Evolutionary conservation across 1,140 invertebrate genomes (phyloP).

Genomic region (Mesaphorura yosii): DNA sequence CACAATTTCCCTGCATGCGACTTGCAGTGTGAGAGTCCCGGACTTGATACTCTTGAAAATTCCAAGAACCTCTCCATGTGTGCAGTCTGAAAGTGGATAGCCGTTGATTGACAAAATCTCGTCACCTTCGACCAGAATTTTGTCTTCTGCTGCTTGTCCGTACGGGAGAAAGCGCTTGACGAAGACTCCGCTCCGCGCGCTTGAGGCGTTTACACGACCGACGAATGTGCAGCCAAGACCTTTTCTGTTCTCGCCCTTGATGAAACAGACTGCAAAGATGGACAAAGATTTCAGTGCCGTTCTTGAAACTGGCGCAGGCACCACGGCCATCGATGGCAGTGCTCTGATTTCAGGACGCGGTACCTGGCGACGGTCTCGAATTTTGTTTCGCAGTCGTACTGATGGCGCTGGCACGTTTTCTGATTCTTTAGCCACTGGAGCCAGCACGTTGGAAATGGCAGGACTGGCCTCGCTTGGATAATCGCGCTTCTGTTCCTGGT

Average conservation of each 20-base stretch:
- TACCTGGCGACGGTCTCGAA: slow-evolving; percentile 20
- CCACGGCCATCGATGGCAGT: too few species aligned
- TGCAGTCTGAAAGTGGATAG: slow-evolving; percentile 37
- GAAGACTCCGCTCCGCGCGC: slow-evolving; percentile 77
- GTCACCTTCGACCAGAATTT: slow-evolving; percentile 39
- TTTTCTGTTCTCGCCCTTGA: slow-evolving; percentile 72
- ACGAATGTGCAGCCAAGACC: slow-evolving; percentile 84
- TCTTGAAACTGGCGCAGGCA: neutral
- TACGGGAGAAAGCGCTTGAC: slow-evolving; percentile 78
- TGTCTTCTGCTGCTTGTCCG: slow-evolving; percentile 71
- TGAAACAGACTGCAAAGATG: slow-evolving; percentile 62
- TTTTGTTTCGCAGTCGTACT: slow-evolving; percentile 20
- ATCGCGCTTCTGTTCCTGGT: too few species aligned
- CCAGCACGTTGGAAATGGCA: neutral
- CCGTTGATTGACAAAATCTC: slow-evolving; percentile 45
- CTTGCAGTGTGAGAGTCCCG: slow-evolving; percentile 41
- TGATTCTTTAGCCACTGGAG: neutral
- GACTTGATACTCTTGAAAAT: slow-evolving; percentile 44
- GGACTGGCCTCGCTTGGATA: neutral
- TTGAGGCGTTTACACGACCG: slow-evolving; percentile 74
- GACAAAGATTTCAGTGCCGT: slow-evolving; percentile 35
- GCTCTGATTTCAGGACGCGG: too few species aligned
- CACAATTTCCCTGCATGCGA: slow-evolving; percentile 35
- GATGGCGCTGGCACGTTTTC: slow-evolving; percentile 6
- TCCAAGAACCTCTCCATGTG: slow-evolving; percentile 42